Percentiles rank a stretch among this genome's conserved stretches.
phyloP scores from a whole-genome alignment of 2,113 vertebrate genomes.

The Jacana jacana region DNA sequence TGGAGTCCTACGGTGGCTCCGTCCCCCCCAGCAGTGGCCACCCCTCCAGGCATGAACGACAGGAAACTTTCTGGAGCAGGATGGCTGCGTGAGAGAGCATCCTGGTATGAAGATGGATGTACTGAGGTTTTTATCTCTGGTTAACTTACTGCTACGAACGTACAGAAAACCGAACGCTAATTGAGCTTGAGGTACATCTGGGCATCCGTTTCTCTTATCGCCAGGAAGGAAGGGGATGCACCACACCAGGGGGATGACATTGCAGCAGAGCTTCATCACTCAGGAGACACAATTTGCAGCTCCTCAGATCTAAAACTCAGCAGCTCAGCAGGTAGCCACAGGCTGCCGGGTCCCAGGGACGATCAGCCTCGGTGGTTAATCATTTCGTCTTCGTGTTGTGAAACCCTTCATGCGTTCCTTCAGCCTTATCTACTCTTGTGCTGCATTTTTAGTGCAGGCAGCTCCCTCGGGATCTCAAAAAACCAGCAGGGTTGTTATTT shows the following conservation, averaged over 20 bases:
- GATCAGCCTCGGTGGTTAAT: neutral
- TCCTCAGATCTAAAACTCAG: neutral
- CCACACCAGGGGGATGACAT: neutral
- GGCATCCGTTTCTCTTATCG: neutral
- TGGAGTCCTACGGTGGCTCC: neutral
- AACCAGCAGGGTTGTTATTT: neutral
- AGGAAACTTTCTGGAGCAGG: neutral
- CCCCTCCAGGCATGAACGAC: rapidly evolving
- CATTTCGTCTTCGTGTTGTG: neutral
- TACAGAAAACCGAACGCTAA: neutral
- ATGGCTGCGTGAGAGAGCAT: neutral
- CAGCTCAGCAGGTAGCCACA: neutral
- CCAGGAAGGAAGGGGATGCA: neutral
- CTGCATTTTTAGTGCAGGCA: neutral
- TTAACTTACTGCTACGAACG: neutral
- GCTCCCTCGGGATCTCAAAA: neutral
- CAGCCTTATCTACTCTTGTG: neutral
- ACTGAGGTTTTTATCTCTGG: neutral
- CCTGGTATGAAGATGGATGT: neutral
- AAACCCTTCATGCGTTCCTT: neutral
- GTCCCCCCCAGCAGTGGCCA: neutral
- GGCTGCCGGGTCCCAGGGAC: neutral
- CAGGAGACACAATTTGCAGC: neutral
- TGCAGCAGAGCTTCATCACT: neutral
- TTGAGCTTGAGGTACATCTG: neutral